These are phyloP conservation scores for Cephalopterus ornatus DNA, from an alignment of 2,113 vertebrate species.

Conservation along the genomic window DNA sequence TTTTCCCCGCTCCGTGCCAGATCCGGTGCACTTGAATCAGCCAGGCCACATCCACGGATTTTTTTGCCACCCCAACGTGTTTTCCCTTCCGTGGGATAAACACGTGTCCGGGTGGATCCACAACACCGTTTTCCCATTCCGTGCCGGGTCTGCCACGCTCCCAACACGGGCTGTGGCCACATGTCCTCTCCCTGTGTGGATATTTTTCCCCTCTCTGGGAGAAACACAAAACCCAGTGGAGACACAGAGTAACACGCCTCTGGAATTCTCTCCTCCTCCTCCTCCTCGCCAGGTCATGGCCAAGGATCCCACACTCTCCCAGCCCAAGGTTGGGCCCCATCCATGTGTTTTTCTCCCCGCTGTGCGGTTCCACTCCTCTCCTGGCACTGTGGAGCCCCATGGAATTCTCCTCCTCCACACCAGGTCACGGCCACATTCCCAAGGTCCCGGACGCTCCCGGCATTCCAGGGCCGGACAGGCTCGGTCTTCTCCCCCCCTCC, in stretches of 20 bases:
- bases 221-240: neutral
- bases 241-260: neutral
- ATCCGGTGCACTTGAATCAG: neutral
- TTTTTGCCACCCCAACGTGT: too few species aligned
- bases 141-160: neutral
- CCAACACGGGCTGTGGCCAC: too few species aligned
- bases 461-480: neutral
- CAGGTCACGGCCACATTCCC: neutral
- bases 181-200: neutral
- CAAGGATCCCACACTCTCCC: neutral
- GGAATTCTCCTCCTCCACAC: neutral
- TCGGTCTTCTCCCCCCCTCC: neutral
- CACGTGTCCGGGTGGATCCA: neutral
- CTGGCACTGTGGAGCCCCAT: neutral
- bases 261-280: neutral
- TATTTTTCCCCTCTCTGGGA: too few species aligned
- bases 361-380: neutral
- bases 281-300: neutral
- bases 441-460: neutral
- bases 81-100: neutral
- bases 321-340: neutral
- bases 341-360: neutral
- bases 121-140: neutral
- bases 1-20: too few species aligned
- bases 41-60: neutral